Evolutionary conservation across 2,113 vertebrate genomes (phyloP), one percentile per base, ranked within the genome.

Genomic region (human (Homo sapiens)): DNA sequence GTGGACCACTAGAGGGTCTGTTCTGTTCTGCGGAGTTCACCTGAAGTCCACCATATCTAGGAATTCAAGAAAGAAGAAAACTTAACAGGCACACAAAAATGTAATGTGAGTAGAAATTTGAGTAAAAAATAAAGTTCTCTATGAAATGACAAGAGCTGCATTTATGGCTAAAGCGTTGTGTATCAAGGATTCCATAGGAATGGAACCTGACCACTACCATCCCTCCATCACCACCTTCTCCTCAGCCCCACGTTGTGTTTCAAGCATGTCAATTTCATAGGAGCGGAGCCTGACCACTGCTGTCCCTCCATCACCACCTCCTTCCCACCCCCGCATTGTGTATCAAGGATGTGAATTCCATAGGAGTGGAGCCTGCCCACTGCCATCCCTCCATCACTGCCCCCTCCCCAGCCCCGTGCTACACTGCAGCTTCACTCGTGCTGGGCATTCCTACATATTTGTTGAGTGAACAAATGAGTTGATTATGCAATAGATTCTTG

Each of bases 401-500:
- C 22, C 38, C 35, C 13, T 12, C 16, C 4, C 40, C 11, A 38
- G 12, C 6, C 27, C 55, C 0, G 1, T 2, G 23, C 5, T 57
- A 6, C 10, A 4, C 27, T 6, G 38, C 25, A 3, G 0, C 12
- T 7, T 8, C 22, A 9, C 35, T 27, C 40, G 4, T 1, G 30
- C 30, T 7, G 32, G 86, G 16, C 48, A 38, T 23, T 9, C n/a
- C 16, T 10, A 32, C 30, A 48, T 17, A 0, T 8, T n/a, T 68
- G 55, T 16, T 57, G 40, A n/a, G 5, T 23, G n/a, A 40, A 16
- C 6, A 25, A 18, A 64, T 48, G 52, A 43, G 20, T 22, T 6
- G 0, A 8, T 45, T 5, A 6, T 18, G 6, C 0, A 11, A 66
- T 4, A 43, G 12, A 32, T 27, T 45, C 40, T 17, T 38, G 17